Evolutionary conservation across 2,888 invertebrate species (phyloP), one percentile per base, ranked within the genome.

Genomic region (Nomada flava): DNA sequence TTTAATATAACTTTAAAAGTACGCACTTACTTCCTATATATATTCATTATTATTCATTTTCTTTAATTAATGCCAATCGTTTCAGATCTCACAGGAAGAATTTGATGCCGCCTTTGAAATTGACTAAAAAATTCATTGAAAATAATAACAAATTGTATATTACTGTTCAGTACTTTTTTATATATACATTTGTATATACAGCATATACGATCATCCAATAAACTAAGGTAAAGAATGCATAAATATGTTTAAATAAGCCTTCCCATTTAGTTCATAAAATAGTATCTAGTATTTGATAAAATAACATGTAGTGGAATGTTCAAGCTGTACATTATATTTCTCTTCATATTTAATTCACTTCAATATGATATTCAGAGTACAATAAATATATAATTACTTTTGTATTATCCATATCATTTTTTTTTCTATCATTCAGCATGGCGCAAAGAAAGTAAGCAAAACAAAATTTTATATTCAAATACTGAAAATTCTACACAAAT

Each of bases 61-160:
- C 15, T 50, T 1, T 50, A 60, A 72, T 44, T 20, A 9, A 53
- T 4, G 13, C 18, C 18, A 70, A 76, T 84, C 80, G 42, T 93
- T 93, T 81, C 90, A 95, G 94, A 94, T 95, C 79, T 92, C 94
- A 0, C 86, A 94, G 73, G 93, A 94, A 89, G 94, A 94, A 79
- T 95, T 95, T 89, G 94, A 95, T 81, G 85, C 91, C 64, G 93
- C 94, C 68, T 94, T 95, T 86, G 93, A 92, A 68, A 63, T 79
- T 10, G 65, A 77, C 47, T 78, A n/a, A 76, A 57, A 50, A 26
- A 36, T 36, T 36, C n/a, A 9, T 68, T 4, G 11, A 63, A 13
- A 15, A 11, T n/a, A 55, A 36, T 52, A 44, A 15, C 9, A 36
- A 36, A 29, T 10, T 23, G 15, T 36, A 64, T 29, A 5, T 11